Evolutionary conservation across 2,113 vertebrate species (phyloP), one percentile per base, ranked within the genome.

Genomic region (Fulica atra): DNA sequence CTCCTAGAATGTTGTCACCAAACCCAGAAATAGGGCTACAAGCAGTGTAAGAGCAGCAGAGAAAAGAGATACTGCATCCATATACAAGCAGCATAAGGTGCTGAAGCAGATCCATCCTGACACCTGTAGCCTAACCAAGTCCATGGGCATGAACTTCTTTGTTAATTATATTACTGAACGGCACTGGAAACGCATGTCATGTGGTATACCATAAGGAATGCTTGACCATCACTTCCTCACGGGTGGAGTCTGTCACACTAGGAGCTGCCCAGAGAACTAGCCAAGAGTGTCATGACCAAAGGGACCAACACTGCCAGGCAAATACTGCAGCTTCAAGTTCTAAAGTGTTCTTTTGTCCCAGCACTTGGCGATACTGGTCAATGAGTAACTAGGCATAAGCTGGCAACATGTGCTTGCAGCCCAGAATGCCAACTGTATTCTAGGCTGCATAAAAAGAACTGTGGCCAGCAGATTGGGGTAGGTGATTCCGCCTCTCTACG

Each of bases 401-500:
- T 1, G 2, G 11, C 59, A 59, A 51, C 33, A 9, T 7, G 4
- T 1, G 1, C 29, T 50, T 0, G 3, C 15, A 20, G 59, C 33
- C 35, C 36, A 65, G 59, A 53, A 80, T 11, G 60, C 13, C 20
- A 53, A 54, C 19, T 0, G 0, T 38, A 31, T 26, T n/a, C 36
- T 72, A 29, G 29, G 51, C 57, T 78, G 33, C 9, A 42, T 48
- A 38, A 23, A 40, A 19, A 56, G 12, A 8, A 72, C 6, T 1
- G 0, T 4, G n/a, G 25, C n/a, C 59, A 88, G 29, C 36, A 79
- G 59, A 18, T 13, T 2, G 0, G 25, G 40, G 19, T 24, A n/a
- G 15, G 9, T 1, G 33, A 46, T 33, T 26, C 17, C 38, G 5
- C 17, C 11, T 18, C 38, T 56, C 21, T 60, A 2, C 46, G 35